Evolutionary conservation across 2,888 invertebrate genomes (phyloP).

Genomic region (Pseudoips prasinana): DNA sequence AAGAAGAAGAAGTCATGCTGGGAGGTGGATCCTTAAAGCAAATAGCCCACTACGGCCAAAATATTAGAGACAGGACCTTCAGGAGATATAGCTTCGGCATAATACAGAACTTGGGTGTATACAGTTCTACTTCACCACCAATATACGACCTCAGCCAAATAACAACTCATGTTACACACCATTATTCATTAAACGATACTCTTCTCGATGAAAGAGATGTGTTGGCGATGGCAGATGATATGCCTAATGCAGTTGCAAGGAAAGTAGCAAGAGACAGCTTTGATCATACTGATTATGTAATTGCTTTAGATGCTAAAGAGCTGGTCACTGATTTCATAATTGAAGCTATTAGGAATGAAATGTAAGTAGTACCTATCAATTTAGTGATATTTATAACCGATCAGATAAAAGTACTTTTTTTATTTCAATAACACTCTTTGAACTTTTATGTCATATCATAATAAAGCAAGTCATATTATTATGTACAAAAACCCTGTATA

Average conservation of each 20-base stretch:
- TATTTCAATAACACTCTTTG: too few relatives aligned
- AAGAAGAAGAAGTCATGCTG: too few relatives aligned
- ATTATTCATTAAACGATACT: constrained; percentile 51
- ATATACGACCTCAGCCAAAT: constrained; percentile 48
- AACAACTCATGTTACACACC: constrained; percentile 48
- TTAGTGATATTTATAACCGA: too few relatives aligned
- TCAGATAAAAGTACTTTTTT: too few relatives aligned
- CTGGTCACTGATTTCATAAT: constrained; percentile 55
- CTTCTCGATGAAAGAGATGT: constrained; percentile 55
- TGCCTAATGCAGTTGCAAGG: constrained; percentile 47
- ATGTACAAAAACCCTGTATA: too few relatives aligned
- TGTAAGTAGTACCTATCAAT: too few relatives aligned
- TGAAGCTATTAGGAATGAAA: constrained; percentile 26
- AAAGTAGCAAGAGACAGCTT: constrained; percentile 51
- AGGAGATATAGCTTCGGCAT: constrained; percentile 50
- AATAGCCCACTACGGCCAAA: constrained; percentile 63
- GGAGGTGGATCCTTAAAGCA: constrained; percentile 58
- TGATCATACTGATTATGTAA: constrained; percentile 48
- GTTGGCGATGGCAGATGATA: constrained; percentile 48
- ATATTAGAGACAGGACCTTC: constrained; percentile 52
- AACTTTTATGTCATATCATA: too few relatives aligned
- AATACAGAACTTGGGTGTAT: constrained; percentile 37
- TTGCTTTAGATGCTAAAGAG: constrained; percentile 49
- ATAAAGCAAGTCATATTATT: too few relatives aligned
- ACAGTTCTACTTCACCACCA: constrained; percentile 47